phyloP scores from a whole-genome alignment of 2,888 invertebrate species.

The Torymus aiolomorphi region DNA sequence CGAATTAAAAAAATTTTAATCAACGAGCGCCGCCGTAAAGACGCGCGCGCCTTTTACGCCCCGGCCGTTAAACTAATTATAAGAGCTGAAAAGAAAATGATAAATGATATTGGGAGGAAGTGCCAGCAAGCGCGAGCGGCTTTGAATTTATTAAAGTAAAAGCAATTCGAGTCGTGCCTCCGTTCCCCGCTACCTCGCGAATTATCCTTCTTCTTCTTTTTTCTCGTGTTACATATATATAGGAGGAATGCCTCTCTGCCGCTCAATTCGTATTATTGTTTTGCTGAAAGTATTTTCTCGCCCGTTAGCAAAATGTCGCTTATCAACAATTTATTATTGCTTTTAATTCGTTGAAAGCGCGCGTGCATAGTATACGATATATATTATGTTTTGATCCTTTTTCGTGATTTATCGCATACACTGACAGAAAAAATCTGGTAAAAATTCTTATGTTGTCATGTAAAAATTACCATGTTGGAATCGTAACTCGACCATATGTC shows the following conservation, averaged over 20 bases:
- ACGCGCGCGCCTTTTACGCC: slow-evolving; percentile 30
- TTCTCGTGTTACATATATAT: background rate
- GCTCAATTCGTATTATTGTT: slow-evolving; percentile 4
- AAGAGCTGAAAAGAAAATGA: slow-evolving; percentile 42
- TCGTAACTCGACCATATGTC: no score
- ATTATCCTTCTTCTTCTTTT: background rate
- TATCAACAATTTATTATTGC: no score
- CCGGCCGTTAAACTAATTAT: slow-evolving; percentile 46
- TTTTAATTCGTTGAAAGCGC: no score
- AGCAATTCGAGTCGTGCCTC: slow-evolving; percentile 24
- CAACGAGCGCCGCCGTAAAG: slow-evolving; percentile 45
- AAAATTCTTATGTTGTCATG: no score
- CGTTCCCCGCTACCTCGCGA: background rate
- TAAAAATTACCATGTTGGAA: no score
- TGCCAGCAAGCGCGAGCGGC: background rate
- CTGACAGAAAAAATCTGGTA: no score
- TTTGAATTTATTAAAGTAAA: slow-evolving; percentile 40
- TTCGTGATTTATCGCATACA: no score
- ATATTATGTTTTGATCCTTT: no score
- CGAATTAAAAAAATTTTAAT: slow-evolving; percentile 53
- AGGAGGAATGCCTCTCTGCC: no score
- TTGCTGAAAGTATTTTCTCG: slow-evolving; percentile 4
- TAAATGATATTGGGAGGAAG: slow-evolving; percentile 40
- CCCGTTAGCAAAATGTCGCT: no score
- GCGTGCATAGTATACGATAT: no score